phyloP scores from a whole-genome alignment of 1,140 invertebrate genomes.

The Battus philenor region DNA sequence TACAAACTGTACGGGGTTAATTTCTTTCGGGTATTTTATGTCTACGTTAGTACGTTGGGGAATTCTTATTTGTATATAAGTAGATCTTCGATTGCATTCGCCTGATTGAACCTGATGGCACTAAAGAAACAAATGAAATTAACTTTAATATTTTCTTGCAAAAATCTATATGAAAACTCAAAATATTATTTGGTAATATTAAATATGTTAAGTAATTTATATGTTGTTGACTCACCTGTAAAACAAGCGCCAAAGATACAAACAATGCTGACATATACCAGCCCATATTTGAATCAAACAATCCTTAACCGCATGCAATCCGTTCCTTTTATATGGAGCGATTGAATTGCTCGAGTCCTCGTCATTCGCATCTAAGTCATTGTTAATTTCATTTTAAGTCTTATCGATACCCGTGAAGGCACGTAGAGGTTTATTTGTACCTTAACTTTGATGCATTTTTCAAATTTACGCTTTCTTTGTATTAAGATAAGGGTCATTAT shows the following conservation, averaged over 20 bases:
- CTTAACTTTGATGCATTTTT: neutral
- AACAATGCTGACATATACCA: conserved; percentile 23
- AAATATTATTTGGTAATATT: too few species aligned
- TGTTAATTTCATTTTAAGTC: conserved; percentile 24
- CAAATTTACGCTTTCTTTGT: too few species aligned
- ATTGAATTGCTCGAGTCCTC: conserved; percentile 23
- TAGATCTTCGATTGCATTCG: conserved; percentile 28
- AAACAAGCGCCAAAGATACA: conserved; percentile 21
- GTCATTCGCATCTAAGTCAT: conserved; percentile 31
- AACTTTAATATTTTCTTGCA: too few species aligned
- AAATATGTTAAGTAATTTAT: too few species aligned
- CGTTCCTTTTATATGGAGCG: conserved; percentile 39
- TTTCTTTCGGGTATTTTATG: conserved; percentile 29
- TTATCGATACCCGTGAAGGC: conserved; percentile 25
- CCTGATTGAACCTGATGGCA: conserved; percentile 20
- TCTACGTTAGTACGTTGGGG: conserved; percentile 28
- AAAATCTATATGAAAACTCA: too few species aligned
- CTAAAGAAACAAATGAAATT: too few species aligned
- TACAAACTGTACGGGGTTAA: conserved; percentile 28
- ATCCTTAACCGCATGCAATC: conserved; percentile 18
- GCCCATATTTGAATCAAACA: conserved; percentile 35
- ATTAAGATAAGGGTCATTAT: too few species aligned
- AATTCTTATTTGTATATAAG: conserved; percentile 33
- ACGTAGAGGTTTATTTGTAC: conserved; percentile 34
- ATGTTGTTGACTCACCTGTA: conserved; percentile 33